Percentiles rank a stretch among this genome's conserved stretches.
phyloP scores from a whole-genome alignment of 2,113 vertebrate genomes.

The Ploceus nigricollis region DNA sequence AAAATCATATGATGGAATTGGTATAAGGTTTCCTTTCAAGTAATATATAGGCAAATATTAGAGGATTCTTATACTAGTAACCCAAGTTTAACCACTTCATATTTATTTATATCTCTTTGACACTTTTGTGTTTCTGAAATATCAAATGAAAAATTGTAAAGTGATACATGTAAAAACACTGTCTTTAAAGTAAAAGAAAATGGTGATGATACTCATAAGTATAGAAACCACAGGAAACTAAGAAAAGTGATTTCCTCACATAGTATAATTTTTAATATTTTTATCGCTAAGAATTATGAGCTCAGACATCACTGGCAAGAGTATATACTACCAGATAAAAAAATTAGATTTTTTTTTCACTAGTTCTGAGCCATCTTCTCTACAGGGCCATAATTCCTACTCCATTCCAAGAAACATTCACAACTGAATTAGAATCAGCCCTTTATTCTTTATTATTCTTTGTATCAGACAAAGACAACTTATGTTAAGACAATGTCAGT shows the following conservation, averaged over 20 bases:
- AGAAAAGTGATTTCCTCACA: neutral
- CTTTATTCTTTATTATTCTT: neutral
- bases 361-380: neutral
- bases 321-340: neutral
- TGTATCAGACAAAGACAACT: neutral
- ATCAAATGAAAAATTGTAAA: neutral
- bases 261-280: neutral
- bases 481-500: neutral
- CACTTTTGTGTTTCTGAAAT: neutral
- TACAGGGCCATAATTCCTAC: neutral
- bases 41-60: neutral
- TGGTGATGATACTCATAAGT: neutral
- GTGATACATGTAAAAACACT: neutral
- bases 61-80: neutral
- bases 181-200: neutral
- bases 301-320: neutral
- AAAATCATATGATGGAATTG: neutral
- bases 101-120: neutral
- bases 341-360: neutral
- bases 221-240: neutral
- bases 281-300: neutral
- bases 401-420: neutral
- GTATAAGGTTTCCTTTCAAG: neutral
- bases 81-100: neutral
- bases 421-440: neutral